Conservation (phyloP, 2,888 invertebrate genomes). For the Andrena chrysosceles region DNA sequence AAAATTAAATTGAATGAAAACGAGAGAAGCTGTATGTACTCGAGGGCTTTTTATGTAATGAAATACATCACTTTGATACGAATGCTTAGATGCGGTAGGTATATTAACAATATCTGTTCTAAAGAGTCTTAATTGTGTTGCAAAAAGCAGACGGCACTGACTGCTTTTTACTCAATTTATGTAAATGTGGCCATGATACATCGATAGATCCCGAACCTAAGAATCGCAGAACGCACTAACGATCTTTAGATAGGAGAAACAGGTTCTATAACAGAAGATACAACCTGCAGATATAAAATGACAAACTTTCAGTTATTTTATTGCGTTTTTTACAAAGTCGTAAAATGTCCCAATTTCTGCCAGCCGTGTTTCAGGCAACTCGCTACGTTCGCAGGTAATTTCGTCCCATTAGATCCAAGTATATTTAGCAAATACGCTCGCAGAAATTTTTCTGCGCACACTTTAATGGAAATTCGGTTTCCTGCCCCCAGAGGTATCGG, state of each 20-base stretch:
- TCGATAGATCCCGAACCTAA: background rate
- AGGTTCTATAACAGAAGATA: background rate
- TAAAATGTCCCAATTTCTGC: constrained; percentile 12
- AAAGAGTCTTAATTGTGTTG: too few relatives aligned
- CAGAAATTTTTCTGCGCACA: background rate
- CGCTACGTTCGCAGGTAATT: background rate
- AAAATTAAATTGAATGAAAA: too few relatives aligned
- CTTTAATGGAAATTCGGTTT: background rate
- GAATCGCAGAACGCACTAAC: background rate
- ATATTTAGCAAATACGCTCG: background rate
- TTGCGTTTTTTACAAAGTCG: constrained; percentile 4
- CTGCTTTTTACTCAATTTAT: background rate
- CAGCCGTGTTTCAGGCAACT: background rate
- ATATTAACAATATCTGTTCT: too few relatives aligned
- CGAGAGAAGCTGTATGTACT: too few relatives aligned
- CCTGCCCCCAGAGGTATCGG: background rate
- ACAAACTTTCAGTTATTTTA: constrained; percentile 1
- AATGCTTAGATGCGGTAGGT: too few relatives aligned
- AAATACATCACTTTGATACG: too few relatives aligned
- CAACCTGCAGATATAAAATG: background rate
- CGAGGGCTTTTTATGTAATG: too few relatives aligned
- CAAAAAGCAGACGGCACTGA: too few relatives aligned
- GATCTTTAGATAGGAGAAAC: background rate
- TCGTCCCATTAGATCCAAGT: background rate
- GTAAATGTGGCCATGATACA: background rate